These are phyloP conservation scores for Agriotes lineatus DNA, from an alignment of 2,888 invertebrate genomes.

Conservation along the genomic window DNA sequence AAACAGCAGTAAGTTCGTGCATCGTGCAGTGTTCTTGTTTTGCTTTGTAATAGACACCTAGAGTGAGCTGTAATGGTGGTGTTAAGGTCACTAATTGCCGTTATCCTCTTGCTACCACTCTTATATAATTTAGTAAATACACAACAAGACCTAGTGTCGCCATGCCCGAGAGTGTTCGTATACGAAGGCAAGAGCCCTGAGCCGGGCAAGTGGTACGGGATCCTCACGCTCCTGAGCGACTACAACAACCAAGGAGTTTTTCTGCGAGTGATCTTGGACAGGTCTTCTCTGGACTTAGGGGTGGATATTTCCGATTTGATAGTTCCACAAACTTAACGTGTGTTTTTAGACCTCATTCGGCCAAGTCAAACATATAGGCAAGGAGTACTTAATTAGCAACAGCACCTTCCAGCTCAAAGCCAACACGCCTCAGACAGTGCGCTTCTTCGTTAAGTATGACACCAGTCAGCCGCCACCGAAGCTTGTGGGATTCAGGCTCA, in stretches of 20 bases:
- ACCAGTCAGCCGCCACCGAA: conserved; percentile 63
- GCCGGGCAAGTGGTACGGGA: conserved; percentile 73
- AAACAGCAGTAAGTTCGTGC: no score
- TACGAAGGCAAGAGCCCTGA: conserved; percentile 69
- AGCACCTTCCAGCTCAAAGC: conserved; percentile 70
- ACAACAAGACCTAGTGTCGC: no score
- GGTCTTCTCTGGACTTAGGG: conserved; percentile 36
- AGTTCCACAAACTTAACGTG: no score
- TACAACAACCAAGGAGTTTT: conserved; percentile 68
- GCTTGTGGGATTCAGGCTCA: no score
- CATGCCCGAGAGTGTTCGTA: no score
- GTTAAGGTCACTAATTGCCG: no score
- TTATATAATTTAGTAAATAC: no score
- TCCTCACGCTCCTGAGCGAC: conserved; percentile 68
- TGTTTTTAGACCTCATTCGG: conserved; percentile 74
- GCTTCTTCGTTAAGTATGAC: conserved; percentile 74
- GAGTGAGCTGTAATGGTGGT: no score
- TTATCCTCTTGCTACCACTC: no score
- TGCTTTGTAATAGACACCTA: no score
- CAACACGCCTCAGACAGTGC: conserved; percentile 69
- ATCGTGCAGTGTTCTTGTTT: no score
- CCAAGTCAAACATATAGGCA: conserved; percentile 69
- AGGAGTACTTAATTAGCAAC: conserved; percentile 70
- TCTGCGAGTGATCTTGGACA: conserved; percentile 67
- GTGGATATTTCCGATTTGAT: no score